Base-by-base conservation (phyloP, 2,888 invertebrate genomes). In the Cenopis cana region DNA sequence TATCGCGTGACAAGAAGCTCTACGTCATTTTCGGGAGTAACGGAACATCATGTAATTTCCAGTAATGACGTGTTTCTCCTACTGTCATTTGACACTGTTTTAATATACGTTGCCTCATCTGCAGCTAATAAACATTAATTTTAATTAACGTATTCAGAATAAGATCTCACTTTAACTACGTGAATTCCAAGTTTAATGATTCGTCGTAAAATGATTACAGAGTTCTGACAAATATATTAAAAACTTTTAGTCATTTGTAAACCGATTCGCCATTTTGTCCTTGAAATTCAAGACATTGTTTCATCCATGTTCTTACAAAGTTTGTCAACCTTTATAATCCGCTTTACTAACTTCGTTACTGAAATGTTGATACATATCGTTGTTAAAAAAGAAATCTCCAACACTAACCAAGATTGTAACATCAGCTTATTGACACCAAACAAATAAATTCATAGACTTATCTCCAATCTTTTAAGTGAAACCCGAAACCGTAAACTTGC, bases 401-500 rank as follows among this genome's bases (percentile, higher is more conserved):
- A 88, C 85, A 85, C 84, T 77, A 79, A 84, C 85, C 81, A 83
- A 85, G 87, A 91, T 90, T 89, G 90, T 89, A 88, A 88, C 88
- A 90, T 88, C 89, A 87, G 87, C 89, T 90, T 91, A 90, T 89
- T 88, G 89, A 87, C 86, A 84, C 83, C 85, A 88, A 87, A 91
- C 89, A 88, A 89, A 93, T 92, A 91, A 92, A 93, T 90, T 87
- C 86, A 83, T 83, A 83, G 82, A 81, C 82, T 89, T 92, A 93
- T 93, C 93, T 86, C 80, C 80, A 87, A 93, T 93, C 93, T 93
- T 67, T 88, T 85, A 88, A 88, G 89, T 85, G 92, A 89, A 93
- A 93, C 89, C 89, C 89, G 89, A 93, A 93, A 92, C 93, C 93
- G 88, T 92, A 90, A 90, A 92, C 90, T 91, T 89, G 87, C 86